Evolutionary conservation across 2,797 vertebrate species (phyloP), one percentile per base, ranked within the genome.

Genomic region (Chelon labrosus): DNA sequence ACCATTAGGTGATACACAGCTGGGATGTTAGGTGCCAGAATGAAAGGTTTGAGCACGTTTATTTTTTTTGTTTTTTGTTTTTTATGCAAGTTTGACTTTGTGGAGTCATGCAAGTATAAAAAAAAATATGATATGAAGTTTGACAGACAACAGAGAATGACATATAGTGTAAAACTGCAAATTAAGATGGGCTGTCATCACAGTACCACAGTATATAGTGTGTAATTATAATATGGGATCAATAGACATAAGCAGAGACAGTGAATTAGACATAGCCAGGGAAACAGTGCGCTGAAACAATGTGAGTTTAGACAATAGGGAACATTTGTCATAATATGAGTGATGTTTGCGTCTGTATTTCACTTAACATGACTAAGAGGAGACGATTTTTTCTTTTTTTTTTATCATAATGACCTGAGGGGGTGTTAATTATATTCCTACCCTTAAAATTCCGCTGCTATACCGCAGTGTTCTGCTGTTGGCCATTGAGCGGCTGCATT

Each of bases 151-250:
- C n/a, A n/a, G n/a, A n/a, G n/a, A n/a, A n/a, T n/a, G n/a, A n/a
- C n/a, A n/a, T n/a, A n/a, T n/a, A n/a, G 41, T 13, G 11, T 2
- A 41, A 17, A 60, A 54, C 60, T 80, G 63, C 55, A 67, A 71
- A 73, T 81, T 22, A 7, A 35, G 3, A 38, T n/a, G 17, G 54
- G 53, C 59, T 58, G 49, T n/a, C n/a, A n/a, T n/a, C n/a, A 22
- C 22, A 22, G 22, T 22, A 22, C 22, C 22, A 22, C n/a, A n/a
- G n/a, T n/a, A n/a, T 60, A 42, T 3, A 31, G 9, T 56, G 42
- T 63, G 87, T 82, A 73, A 67, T 71, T 54, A 75, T 79, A 77
- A 59, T 75, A 84, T 79, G n/a, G 66, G 73, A 77, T 81, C 79
- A 84, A 22, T n/a, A 61, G 31, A 59, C 16, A 13, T 58, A 78